A percentile compares a stretch with the other conserved stretches of the same genome.
Evolutionary conservation across 2,888 invertebrate genomes (phyloP).

Genomic region (Synergus laeviventris): DNA sequence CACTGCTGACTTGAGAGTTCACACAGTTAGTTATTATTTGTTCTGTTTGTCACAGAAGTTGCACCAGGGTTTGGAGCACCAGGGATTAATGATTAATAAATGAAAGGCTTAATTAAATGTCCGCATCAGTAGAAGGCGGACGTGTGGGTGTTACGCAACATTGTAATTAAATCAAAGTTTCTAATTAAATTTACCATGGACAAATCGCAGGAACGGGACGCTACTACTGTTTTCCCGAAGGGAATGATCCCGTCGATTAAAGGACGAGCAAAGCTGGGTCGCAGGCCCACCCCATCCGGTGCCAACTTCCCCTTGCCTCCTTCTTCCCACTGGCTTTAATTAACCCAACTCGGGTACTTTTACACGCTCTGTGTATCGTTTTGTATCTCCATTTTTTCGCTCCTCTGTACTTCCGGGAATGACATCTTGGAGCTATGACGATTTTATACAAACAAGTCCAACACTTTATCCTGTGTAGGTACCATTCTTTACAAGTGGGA

Average conservation of each 20-base stretch:
- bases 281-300: background rate
- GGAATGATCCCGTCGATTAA: constrained; percentile 41
- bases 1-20: too few species aligned
- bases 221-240: constrained; percentile 10
- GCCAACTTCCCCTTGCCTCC: background rate
- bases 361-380: background rate
- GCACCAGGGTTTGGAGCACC: background rate
- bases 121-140: background rate
- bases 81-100: constrained; percentile 2
- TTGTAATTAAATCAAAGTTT: constrained; percentile 67
- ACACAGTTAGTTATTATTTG: background rate
- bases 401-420: background rate
- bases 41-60: background rate
- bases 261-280: constrained; percentile 30
- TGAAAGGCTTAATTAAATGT: background rate
- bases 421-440: background rate
- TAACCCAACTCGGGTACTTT: background rate
- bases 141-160: background rate
- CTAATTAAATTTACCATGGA: constrained; percentile 68
- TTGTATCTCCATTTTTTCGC: background rate
- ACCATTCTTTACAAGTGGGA: background rate
- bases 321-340: background rate
- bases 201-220: constrained; percentile 56
- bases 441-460: background rate
- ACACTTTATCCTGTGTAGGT: background rate